phyloP scores from a whole-genome alignment of 2,113 vertebrate genomes.

The Toxotes jaculatrix region DNA sequence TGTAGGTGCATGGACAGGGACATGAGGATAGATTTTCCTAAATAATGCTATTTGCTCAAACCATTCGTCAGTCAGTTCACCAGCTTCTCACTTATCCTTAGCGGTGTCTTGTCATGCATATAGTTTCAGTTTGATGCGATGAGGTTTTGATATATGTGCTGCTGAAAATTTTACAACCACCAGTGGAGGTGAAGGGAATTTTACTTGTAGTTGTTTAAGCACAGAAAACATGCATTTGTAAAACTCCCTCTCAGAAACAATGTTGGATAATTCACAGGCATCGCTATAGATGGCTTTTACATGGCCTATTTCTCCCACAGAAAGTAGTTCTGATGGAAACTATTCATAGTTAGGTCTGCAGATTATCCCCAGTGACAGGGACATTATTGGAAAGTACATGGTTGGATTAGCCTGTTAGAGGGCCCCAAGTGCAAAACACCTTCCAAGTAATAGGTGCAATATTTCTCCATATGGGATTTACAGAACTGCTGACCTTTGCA shows the following conservation, averaged over 20 bases:
- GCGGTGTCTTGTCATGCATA: not conserved
- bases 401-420: not conserved
- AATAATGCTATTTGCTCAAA: not conserved
- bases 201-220: not conserved
- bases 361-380: not conserved
- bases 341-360: not conserved
- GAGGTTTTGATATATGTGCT: too few species aligned
- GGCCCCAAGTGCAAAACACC: too few species aligned
- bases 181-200: not conserved
- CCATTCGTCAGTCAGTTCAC: not conserved
- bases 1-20: not conserved
- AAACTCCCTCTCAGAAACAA: not conserved
- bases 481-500: constrained; percentile 7
- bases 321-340: not conserved
- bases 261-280: not conserved
- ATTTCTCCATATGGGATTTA: not conserved
- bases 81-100: not conserved
- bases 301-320: not conserved
- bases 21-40: not conserved
- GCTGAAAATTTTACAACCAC: not conserved
- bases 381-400: not conserved
- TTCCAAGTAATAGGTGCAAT: not conserved
- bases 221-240: not conserved
- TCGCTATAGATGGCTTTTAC: not conserved
- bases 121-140: not conserved